Base-by-base conservation (phyloP, 1,140 invertebrate species). In the Leptinotarsa undecemlineata region DNA sequence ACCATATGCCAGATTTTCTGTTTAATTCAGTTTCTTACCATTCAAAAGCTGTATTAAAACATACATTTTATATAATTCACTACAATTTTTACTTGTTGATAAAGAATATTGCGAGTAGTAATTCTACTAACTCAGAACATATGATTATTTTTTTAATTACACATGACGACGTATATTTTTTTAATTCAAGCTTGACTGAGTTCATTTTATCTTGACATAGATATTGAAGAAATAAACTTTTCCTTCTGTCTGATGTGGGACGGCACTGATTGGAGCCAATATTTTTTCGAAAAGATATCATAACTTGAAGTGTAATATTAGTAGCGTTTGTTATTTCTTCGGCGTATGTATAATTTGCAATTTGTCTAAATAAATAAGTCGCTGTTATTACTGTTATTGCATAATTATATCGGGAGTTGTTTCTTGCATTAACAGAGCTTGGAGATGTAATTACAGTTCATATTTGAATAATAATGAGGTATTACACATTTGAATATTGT, bases 351-450 rank as follows among this genome's bases (percentile, higher is more conserved):
- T 64, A 64, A 64, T 64, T 64, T 64, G 63, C 63, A 64, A 64
- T 64, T 64, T 20, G 63, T 64, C 20, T 64, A 64, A 64, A 64
- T 64, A 64, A 64, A 64, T 64, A 64, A 64, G 26, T 21, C 20
- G 63, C 14, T 33, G 21, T 33, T 33, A 33, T 57, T 23, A 33
- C 63, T 19, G 63, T 64, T 64, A 64, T 64, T 64, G 26, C 63
- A 20, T 64, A 33, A 64, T 64, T 33, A 21, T 64, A 23, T 64
- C 15, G 2, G 26, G 63, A 64, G 63, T 64, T 23, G 63, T 14
- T 64, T 33, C 26, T 64, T 64, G 51, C 51, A 57, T 57, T 57
- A 57, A 19, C 51, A 15, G 63, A 64, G 21, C 14, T 64, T 64
- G 63, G 63, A 64, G 2, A 64, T 23, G 63, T 64, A 64, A 64